Percentiles rank a stretch among this genome's conserved stretches.
These are phyloP conservation scores for Nomada goodeniana DNA, from an alignment of 2,888 invertebrate species.

Conservation along the genomic window DNA sequence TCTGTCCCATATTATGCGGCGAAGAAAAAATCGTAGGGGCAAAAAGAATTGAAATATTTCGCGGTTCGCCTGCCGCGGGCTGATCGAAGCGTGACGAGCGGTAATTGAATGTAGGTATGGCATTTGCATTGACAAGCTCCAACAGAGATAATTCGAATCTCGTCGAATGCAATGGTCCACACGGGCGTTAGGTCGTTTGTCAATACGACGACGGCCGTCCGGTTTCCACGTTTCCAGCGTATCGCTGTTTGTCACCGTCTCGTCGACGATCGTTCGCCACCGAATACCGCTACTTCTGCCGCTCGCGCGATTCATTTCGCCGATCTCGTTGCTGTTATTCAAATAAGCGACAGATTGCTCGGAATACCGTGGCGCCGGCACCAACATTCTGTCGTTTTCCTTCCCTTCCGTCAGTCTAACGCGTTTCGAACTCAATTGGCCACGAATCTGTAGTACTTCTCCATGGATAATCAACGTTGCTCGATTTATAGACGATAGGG, in stretches of 20 bases:
- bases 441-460: not conserved
- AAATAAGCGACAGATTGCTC: slow-evolving; percentile 51
- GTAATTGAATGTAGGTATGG: slow-evolving; percentile 84
- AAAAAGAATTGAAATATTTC: slow-evolving; percentile 49
- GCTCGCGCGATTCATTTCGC: slow-evolving; percentile 65
- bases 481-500: not conserved
- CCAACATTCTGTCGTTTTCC: slow-evolving; percentile 23
- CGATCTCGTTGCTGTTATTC: slow-evolving; percentile 56
- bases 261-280: slow-evolving; percentile 68
- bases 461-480: not conserved
- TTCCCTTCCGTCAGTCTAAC: not conserved
- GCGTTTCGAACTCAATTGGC: not conserved
- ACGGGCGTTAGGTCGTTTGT: slow-evolving; percentile 83
- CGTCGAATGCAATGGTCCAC: slow-evolving; percentile 82
- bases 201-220: slow-evolving; percentile 84
- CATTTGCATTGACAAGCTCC: slow-evolving; percentile 84
- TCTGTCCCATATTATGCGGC: no score
- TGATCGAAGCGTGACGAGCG: slow-evolving; percentile 83
- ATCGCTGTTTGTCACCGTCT: slow-evolving; percentile 78
- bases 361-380: slow-evolving; percentile 15
- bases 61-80: slow-evolving; percentile 58
- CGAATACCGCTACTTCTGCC: slow-evolving; percentile 68
- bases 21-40: no score
- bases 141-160: slow-evolving; percentile 84
- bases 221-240: slow-evolving; percentile 74